phyloP scores from a whole-genome alignment of 2,113 vertebrate species.

The Pituophis catenifer region DNA sequence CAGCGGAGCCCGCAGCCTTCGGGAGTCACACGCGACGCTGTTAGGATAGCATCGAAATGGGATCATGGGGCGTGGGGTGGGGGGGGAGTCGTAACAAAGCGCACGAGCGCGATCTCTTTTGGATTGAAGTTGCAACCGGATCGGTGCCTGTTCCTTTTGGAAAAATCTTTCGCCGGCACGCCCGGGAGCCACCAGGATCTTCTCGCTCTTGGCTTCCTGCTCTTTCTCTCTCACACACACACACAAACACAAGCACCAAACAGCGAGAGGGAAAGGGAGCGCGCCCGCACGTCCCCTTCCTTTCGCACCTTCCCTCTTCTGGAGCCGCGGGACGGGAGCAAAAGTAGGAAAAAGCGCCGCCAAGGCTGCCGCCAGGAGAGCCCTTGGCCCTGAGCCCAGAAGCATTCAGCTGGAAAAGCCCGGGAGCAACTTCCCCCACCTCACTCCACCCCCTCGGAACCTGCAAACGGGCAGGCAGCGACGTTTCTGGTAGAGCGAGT shows the following conservation, averaged over 20 bases:
- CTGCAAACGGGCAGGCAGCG: background rate
- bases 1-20: background rate
- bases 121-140: too few relatives aligned
- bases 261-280: background rate
- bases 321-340: background rate
- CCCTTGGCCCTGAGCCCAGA: background rate
- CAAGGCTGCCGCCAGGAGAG: background rate
- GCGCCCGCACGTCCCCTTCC: background rate
- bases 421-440: background rate
- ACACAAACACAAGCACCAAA: too few relatives aligned
- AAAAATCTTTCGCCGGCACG: background rate
- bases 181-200: conserved; percentile 7
- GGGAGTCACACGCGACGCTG: background rate
- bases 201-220: background rate
- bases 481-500: background rate
- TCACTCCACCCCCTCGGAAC: background rate
- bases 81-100: background rate
- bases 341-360: background rate
- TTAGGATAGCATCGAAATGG: background rate
- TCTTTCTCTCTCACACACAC: background rate
- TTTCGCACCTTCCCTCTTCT: background rate
- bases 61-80: background rate
- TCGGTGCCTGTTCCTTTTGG: background rate
- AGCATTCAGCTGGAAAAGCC: background rate
- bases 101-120: background rate